These are phyloP conservation scores for Chirona hameri DNA, from an alignment of 2,888 invertebrate species.

Conservation along the genomic window DNA sequence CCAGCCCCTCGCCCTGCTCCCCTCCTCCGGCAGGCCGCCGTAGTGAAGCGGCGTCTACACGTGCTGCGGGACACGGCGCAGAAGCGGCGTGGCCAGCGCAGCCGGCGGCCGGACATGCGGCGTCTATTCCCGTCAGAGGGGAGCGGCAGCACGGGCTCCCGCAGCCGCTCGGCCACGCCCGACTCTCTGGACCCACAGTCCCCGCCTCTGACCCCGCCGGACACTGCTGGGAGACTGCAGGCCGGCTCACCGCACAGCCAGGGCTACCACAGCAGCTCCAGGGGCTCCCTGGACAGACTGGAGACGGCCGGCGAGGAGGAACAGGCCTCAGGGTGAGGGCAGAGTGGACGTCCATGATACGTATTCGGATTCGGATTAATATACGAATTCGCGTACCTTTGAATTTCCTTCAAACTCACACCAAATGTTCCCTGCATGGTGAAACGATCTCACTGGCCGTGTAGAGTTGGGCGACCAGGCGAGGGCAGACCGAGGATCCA, in stretches of 20 bases:
- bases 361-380: no score
- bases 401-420: no score
- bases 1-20: no score
- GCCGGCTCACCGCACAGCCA: slow-evolving; percentile 37
- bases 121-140: slow-evolving; percentile 79
- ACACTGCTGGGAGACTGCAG: slow-evolving; percentile 44
- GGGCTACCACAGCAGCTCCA: slow-evolving; percentile 37
- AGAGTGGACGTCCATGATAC: no score
- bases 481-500: no score
- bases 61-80: slow-evolving; percentile 72
- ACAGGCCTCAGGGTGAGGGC: not conserved
- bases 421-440: no score
- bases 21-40: slow-evolving; percentile 60
- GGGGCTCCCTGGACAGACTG: slow-evolving; percentile 36
- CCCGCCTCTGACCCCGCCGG: slow-evolving; percentile 48
- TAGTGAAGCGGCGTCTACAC: slow-evolving; percentile 67
- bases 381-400: no score
- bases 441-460: no score
- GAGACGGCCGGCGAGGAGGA: slow-evolving; percentile 1
- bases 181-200: slow-evolving; percentile 79
- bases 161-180: slow-evolving; percentile 72
- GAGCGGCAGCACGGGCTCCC: slow-evolving; percentile 58
- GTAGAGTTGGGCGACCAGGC: no score
- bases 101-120: slow-evolving; percentile 70
- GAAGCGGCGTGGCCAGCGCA: slow-evolving; percentile 58